Evolutionary conservation across 2,888 invertebrate genomes (phyloP).

Genomic region (Isoperla grammatica): DNA sequence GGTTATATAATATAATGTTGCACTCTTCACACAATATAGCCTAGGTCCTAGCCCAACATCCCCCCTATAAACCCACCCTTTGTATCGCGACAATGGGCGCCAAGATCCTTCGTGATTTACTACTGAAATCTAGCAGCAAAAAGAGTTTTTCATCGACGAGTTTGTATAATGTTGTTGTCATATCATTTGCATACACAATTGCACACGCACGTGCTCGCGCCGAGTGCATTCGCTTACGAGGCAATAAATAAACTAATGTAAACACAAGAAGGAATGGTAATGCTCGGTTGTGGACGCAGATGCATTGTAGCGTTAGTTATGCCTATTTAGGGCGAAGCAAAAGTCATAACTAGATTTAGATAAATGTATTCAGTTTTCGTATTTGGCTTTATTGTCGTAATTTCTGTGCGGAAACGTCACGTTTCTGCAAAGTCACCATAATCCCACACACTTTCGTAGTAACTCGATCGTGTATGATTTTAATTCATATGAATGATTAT

Average conservation of each 20-base stretch:
- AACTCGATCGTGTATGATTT: no score
- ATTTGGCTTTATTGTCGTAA: no score
- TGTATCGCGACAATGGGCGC: background rate
- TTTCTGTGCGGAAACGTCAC: no score
- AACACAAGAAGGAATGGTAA: no score
- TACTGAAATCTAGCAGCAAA: background rate
- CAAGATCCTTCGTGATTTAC: slow-evolving; percentile 10
- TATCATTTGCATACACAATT: slow-evolving; percentile 14
- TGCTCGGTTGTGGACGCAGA: no score
- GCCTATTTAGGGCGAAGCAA: no score
- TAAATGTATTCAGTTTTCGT: no score
- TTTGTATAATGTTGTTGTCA: slow-evolving; percentile 14
- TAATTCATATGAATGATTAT: no score
- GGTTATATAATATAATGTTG: background rate
- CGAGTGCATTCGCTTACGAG: background rate
- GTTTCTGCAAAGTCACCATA: no score
- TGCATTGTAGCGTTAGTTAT: no score
- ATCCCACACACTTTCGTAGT: no score
- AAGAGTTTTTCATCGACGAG: background rate
- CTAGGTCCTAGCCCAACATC: background rate
- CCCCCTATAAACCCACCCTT: slow-evolving; percentile 1
- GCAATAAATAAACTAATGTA: background rate
- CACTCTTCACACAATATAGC: background rate
- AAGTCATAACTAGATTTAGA: no score
- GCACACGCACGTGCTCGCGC: background rate